These are phyloP conservation scores for Diadromus collaris DNA, from an alignment of 2,888 invertebrate genomes.

Conservation along the genomic window DNA sequence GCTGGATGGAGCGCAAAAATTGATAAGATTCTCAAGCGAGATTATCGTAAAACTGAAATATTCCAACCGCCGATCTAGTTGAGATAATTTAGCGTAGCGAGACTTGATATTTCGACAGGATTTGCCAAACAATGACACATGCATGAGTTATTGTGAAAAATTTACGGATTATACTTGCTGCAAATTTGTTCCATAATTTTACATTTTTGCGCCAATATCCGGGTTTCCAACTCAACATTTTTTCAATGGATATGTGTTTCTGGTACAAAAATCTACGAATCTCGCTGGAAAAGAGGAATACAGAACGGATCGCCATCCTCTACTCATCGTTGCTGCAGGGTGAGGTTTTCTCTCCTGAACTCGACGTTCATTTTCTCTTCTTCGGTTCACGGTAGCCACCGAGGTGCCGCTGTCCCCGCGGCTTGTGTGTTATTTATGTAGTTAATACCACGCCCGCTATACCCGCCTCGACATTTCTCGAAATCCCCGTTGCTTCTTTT, in stretches of 20 bases:
- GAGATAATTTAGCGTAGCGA: not conserved
- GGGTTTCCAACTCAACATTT: not conserved
- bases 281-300: slow-evolving; percentile 22
- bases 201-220: slow-evolving; percentile 20
- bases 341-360: slow-evolving; percentile 28
- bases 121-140: not conserved
- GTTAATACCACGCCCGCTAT: slow-evolving; percentile 74
- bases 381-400: slow-evolving; percentile 9
- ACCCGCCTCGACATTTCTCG: slow-evolving; percentile 69
- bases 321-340: slow-evolving; percentile 21
- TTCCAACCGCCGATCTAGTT: not conserved
- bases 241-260: not conserved
- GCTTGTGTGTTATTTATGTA: slow-evolving; percentile 74
- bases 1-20: not conserved
- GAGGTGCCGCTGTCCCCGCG: slow-evolving; percentile 49
- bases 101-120: not conserved
- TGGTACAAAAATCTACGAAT: not conserved
- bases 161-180: not conserved
- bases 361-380: slow-evolving; percentile 59
- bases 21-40: not conserved
- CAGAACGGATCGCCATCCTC: slow-evolving; percentile 33
- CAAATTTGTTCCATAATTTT: slow-evolving; percentile 9
- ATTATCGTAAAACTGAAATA: not conserved
- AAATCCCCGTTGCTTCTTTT: slow-evolving; percentile 66
- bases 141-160: not conserved